Conservation (phyloP, 2,797 vertebrate species). For the Pseudopleuronectes americanus region DNA sequence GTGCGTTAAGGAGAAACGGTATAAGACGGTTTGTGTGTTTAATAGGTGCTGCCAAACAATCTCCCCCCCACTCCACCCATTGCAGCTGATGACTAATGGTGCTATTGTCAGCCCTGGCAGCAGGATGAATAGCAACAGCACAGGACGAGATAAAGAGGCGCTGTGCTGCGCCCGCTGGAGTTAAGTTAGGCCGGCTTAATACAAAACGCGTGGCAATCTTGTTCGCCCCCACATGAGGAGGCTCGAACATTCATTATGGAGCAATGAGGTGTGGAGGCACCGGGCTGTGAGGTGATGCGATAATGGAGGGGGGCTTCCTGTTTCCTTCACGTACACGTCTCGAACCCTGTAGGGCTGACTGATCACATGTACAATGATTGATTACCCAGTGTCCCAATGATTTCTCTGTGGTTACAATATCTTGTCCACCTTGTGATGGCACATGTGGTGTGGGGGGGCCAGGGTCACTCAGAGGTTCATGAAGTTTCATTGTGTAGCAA, state of each 20-base stretch:
- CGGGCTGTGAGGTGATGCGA: conserved; percentile 43
- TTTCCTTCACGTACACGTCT: conserved; percentile 45
- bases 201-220: conserved; percentile 68
- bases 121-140: conserved; percentile 82
- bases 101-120: conserved; percentile 77
- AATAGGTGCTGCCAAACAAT: conserved; percentile 65
- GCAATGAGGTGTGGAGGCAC: conserved; percentile 46
- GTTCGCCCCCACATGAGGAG: conserved; percentile 37
- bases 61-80: conserved; percentile 18
- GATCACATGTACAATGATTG: conserved; percentile 39
- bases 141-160: conserved; percentile 75
- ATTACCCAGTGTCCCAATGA: conserved; percentile 8
- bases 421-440: background rate
- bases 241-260: conserved; percentile 70
- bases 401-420: conserved; percentile 18
- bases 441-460: conserved; percentile 2
- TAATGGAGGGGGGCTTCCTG: conserved; percentile 48
- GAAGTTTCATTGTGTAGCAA: background rate
- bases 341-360: conserved; percentile 20
- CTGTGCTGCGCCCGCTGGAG: conserved; percentile 36
- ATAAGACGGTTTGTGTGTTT: conserved; percentile 57
- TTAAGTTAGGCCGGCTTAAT: conserved; percentile 66
- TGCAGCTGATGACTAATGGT: conserved; percentile 81
- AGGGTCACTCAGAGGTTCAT: conserved; percentile 3
- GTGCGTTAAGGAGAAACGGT: conserved; percentile 51